Evolutionary conservation across 1,140 invertebrate genomes (phyloP).

Genomic region (Ceratosolen fusciceps): DNA sequence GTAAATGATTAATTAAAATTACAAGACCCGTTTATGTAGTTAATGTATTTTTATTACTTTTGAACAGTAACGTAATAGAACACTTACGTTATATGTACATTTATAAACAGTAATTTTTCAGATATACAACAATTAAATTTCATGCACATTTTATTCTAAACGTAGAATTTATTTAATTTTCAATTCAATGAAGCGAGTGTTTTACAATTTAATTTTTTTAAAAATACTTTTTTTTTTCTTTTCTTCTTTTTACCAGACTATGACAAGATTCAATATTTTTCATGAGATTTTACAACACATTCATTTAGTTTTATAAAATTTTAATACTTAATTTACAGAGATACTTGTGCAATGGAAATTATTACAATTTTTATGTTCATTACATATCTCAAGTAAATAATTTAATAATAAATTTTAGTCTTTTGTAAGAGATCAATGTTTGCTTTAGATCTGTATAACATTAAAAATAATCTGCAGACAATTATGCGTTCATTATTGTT

Average conservation of each 20-base stretch:
- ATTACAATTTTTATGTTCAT: background rate
- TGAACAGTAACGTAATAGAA: constrained; percentile 27
- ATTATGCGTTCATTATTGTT: constrained; percentile 14
- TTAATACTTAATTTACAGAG: constrained; percentile 12
- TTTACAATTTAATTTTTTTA: constrained; percentile 6
- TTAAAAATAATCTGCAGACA: constrained; percentile 7
- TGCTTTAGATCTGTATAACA: background rate
- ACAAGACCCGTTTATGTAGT: too few species aligned
- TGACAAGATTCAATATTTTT: too few species aligned
- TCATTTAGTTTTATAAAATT: background rate
- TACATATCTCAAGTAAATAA: constrained; percentile 35
- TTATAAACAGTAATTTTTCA: constrained; percentile 43
- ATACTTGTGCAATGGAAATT: constrained; percentile 23
- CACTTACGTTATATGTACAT: constrained; percentile 43
- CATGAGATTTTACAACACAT: background rate
- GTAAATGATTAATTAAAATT: too few species aligned
- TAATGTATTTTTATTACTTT: constrained; percentile 26
- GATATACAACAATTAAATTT: constrained; percentile 37
- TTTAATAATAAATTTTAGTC: constrained; percentile 33
- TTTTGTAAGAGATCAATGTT: constrained; percentile 35
- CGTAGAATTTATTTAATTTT: constrained; percentile 26
- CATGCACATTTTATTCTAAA: constrained; percentile 15
- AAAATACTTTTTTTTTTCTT: constrained; percentile 10
- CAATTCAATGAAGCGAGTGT: background rate
- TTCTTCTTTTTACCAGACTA: too few species aligned